Evolutionary conservation across 2,888 invertebrate species (phyloP).

Genomic region (Eumacrocentrus americanus): DNA sequence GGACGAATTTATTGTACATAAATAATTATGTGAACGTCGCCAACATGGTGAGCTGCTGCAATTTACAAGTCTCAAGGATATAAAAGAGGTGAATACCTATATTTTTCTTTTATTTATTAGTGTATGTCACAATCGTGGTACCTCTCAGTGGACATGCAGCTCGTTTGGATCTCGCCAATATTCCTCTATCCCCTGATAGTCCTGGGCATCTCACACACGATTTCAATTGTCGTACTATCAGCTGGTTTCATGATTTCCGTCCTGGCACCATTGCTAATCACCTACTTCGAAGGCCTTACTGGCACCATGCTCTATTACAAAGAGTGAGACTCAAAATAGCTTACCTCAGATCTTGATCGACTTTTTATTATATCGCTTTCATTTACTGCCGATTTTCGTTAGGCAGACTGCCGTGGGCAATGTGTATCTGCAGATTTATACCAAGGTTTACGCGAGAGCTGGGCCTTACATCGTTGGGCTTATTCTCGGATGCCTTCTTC

Average conservation of each 20-base stretch:
- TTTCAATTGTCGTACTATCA: slow-evolving; percentile 41
- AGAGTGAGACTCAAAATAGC: slow-evolving; percentile 42
- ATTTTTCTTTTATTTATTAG: slow-evolving; percentile 58
- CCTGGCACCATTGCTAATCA: slow-evolving; percentile 47
- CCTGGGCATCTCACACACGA: slow-evolving; percentile 38
- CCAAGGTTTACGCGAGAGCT: slow-evolving; percentile 49
- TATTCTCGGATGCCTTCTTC: slow-evolving; percentile 51
- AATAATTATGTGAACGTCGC: slow-evolving; percentile 56
- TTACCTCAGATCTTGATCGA: not conserved
- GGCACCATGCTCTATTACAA: slow-evolving; percentile 56
- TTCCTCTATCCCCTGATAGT: slow-evolving; percentile 51
- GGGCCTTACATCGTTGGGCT: slow-evolving; percentile 57
- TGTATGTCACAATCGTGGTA: slow-evolving; percentile 68
- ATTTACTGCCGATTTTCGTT: slow-evolving; percentile 7
- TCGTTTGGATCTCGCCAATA: slow-evolving; percentile 53
- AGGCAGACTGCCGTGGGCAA: slow-evolving; percentile 42
- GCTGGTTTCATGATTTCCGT: slow-evolving; percentile 44
- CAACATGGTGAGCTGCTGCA: slow-evolving; percentile 50
- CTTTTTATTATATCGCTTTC: not conserved
- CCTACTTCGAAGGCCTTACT: slow-evolving; percentile 43
- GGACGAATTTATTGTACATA: slow-evolving; percentile 60
- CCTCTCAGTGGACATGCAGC: slow-evolving; percentile 57
- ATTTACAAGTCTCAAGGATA: too few species aligned
- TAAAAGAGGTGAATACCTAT: too few species aligned
- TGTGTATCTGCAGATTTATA: slow-evolving; percentile 50